Evolutionary conservation across 2,888 invertebrate genomes (phyloP).

Genomic region (Pristionchus maxplancki): DNA sequence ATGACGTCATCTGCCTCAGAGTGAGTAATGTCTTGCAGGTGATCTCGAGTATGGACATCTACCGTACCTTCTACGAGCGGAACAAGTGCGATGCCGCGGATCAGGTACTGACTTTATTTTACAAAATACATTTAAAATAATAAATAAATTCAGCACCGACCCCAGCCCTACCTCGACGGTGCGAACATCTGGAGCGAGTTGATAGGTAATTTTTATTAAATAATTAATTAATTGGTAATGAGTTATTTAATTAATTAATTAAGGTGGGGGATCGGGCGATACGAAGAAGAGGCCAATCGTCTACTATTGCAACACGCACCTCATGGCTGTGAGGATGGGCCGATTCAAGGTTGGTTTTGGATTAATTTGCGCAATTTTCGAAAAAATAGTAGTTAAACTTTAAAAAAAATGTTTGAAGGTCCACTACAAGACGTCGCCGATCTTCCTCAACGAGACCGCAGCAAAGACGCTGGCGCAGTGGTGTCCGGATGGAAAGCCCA

Average conservation of each 20-base stretch:
- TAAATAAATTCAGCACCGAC: not conserved
- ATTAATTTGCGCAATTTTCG: too few relatives aligned
- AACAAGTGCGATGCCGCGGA: conserved; percentile 24
- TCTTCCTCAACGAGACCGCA: conserved; percentile 72
- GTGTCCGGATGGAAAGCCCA: conserved; percentile 75
- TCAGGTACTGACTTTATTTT: not conserved
- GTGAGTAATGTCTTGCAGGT: conserved; percentile 55
- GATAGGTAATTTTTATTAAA: too few relatives aligned
- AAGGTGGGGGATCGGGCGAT: not conserved
- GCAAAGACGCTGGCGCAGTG: conserved; percentile 63
- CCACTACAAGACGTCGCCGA: conserved; percentile 75
- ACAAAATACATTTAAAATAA: not conserved
- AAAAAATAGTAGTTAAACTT: too few relatives aligned
- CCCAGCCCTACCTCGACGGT: conserved; percentile 66
- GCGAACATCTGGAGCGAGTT: conserved; percentile 71
- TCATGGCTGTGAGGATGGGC: conserved; percentile 81
- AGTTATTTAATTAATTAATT: too few relatives aligned
- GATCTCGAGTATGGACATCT: conserved; percentile 74
- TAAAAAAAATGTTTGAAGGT: conserved; percentile 57
- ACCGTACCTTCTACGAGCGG: conserved; percentile 71
- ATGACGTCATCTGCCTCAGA: too few relatives aligned
- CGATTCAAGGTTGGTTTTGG: conserved; percentile 78
- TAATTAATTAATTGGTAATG: too few relatives aligned
- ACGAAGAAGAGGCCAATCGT: conserved; percentile 78
- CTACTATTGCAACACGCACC: conserved; percentile 81